Evolutionary conservation across 2,888 invertebrate species (phyloP), one percentile per base, ranked within the genome.

Genomic region (Alentia gelatinosa): DNA sequence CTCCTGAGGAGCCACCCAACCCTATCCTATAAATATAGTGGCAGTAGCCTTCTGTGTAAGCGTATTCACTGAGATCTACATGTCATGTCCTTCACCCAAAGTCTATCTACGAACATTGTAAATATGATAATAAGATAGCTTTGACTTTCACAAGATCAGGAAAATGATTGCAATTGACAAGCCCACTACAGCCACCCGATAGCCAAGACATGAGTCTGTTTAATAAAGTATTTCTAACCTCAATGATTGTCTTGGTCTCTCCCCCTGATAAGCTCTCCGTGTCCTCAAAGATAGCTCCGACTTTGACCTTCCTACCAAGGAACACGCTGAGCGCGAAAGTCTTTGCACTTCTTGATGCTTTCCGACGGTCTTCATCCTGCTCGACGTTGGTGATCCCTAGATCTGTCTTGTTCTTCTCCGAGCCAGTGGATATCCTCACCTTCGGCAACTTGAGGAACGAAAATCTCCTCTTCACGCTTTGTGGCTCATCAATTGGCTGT

Each of bases 291-390:
- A 83, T 0, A 23, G 83, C 37, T 4, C 37, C 37, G 39, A 83
- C 40, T 39, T 83, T 83, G 37, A 83, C 83, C 83, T 83, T 83
- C 83, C 83, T 83, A 1, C 83, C 83, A 19, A 37, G 37, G 35
- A 30, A 83, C 4, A 40, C 39, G 39, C 83, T 40, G n/a, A 83
- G 83, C 0, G 83, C 83, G 19, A 83, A 9, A 5, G 83, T 30
- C 40, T 35, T 83, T 26, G 68, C 68, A 19, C 33, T 68, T 12
- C n/a, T 56, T 1, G 56, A 56, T 68, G 30, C 68, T 68, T 1
- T 9, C 12, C 30, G 68, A 30, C 1, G 26, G 68, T 68, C 56
- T 30, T 68, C 68, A 1, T 68, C 30, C 30, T 68, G n/a, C 68
- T 4, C 15, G 26, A 47, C 47, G 9, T 47, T 47, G 47, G 19